Conservation (phyloP, 2,113 vertebrate genomes). For the Hiodon tergisus region DNA sequence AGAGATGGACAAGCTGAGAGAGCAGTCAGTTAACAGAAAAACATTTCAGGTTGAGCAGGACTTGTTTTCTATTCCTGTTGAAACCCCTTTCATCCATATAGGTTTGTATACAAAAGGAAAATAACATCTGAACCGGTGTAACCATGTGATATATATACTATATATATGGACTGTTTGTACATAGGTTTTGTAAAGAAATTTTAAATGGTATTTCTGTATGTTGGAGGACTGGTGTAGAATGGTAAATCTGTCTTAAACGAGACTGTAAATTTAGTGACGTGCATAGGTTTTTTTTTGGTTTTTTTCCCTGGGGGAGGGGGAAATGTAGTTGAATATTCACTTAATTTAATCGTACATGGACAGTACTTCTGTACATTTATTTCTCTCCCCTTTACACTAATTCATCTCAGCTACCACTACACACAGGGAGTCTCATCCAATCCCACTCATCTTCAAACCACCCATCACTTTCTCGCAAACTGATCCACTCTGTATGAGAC, state of each 20-base stretch:
- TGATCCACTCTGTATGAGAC: no score
- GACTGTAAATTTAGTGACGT: conserved; percentile 54
- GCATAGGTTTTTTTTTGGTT: conserved; percentile 47
- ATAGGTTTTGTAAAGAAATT: conserved; percentile 43
- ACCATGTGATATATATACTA: not conserved
- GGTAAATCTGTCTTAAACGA: conserved; percentile 34
- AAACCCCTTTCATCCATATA: not conserved
- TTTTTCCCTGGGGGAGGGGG: no score
- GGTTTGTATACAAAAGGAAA: not conserved
- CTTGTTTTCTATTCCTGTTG: not conserved
- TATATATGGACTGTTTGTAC: conserved; percentile 39
- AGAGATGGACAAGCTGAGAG: no score
- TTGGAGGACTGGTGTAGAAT: conserved; percentile 8
- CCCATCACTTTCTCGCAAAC: no score
- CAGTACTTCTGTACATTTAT: no score
- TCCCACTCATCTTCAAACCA: no score
- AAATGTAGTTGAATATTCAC: no score
- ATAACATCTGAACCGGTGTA: conserved; percentile 16
- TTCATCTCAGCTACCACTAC: no score
- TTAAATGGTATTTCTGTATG: conserved; percentile 21
- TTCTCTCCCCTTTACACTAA: no score
- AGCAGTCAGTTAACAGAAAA: no score
- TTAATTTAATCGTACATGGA: no score
- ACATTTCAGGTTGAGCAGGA: conserved; percentile 6
- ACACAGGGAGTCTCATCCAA: no score